Conservation (phyloP, 2,797 vertebrate genomes). For the Huso huso region DNA sequence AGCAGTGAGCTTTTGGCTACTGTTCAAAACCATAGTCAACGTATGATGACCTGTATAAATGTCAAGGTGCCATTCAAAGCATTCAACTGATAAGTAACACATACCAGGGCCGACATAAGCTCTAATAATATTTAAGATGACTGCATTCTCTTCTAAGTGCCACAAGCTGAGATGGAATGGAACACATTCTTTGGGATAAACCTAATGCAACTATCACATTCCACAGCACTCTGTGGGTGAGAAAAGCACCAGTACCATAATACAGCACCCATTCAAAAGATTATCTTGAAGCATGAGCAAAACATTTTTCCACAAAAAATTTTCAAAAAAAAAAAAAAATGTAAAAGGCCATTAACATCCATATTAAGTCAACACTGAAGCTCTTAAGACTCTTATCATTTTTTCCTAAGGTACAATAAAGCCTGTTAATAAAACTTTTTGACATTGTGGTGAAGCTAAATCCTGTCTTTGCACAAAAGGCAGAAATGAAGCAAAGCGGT, state of each 20-base stretch:
- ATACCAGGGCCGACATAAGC: not conserved
- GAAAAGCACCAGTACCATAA: not conserved
- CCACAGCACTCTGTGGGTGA: not conserved
- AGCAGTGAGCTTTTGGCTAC: not conserved
- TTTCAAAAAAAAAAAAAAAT: not conserved
- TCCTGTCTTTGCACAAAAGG: no score
- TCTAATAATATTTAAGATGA: constrained; percentile 1
- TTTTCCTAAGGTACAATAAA: no score
- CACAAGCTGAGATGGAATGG: not conserved
- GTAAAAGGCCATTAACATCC: no score
- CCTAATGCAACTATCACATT: not conserved
- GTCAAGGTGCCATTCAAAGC: not conserved
- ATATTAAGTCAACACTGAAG: not conserved
- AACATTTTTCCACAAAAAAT: not conserved
- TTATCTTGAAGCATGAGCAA: not conserved
- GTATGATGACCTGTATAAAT: not conserved
- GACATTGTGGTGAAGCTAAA: no score
- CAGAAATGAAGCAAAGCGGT: no score
- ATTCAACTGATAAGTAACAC: constrained; percentile 2
- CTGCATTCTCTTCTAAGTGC: not conserved
- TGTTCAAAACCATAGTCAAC: not conserved
- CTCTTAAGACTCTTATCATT: not conserved
- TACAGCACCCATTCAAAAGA: not conserved
- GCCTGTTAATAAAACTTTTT: no score
- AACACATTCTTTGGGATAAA: not conserved